Base-by-base conservation (phyloP, 2,888 invertebrate genomes). In the Tuta absoluta region DNA sequence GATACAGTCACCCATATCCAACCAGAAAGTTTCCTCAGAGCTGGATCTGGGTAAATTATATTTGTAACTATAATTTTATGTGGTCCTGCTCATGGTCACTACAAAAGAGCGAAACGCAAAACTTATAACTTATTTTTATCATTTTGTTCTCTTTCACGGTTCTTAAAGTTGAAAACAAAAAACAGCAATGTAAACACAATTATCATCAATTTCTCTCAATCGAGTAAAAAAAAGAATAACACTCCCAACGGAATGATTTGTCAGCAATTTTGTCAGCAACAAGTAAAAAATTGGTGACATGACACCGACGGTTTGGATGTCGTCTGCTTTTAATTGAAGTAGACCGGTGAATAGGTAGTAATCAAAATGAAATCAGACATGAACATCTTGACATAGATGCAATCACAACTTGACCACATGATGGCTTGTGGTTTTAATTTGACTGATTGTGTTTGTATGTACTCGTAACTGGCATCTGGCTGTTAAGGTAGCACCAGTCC, bases 1-100 rank as follows among this genome's bases (percentile, higher is more conserved):
- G 85, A 84, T 58, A 73, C 74, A 0, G 80, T 85, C 0, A 76
- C 75, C 0, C 58, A 66, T 3, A 80, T 84, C 12, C 85, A 85
- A 65, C 77, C 79, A 0, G 66, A 66, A 0, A 78, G 82, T 0
- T 85, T 84, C 66, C 68, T 75, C 0, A 75, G 72, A 67, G 68
- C 75, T 23, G 75, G 76, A 12, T 65, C 68, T 3, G 72, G 73
- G 84, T 84, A 74, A 69, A 57, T 17, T n/a, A n/a, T n/a, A n/a
- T n/a, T n/a, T n/a, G n/a, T n/a, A n/a, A n/a, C n/a, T n/a, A n/a
- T n/a, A n/a, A n/a, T n/a, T n/a, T n/a, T n/a, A n/a, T n/a, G n/a
- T n/a, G n/a, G n/a, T n/a, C n/a, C n/a, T n/a, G n/a, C n/a, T n/a
- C n/a, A n/a, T n/a, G n/a, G n/a, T n/a, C n/a, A n/a, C n/a, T n/a